Evolutionary conservation across 1,140 invertebrate species (phyloP).

Genomic region (Pantala flavescens): DNA sequence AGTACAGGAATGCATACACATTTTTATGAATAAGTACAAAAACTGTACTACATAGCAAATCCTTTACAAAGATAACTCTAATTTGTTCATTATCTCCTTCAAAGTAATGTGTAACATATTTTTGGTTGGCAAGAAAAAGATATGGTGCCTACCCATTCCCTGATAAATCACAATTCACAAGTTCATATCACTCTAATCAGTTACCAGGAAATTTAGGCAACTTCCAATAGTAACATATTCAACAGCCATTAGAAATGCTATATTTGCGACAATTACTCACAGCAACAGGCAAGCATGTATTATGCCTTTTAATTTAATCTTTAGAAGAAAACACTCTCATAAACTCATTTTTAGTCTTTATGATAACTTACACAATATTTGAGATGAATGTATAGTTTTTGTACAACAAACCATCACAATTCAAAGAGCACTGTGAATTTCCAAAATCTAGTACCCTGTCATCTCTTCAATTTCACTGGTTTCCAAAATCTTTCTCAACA

Average conservation of each 20-base stretch:
- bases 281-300: neutral
- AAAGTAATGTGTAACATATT: neutral
- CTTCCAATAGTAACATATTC: neutral
- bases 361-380: no score
- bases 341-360: no score
- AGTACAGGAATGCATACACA: conserved; percentile 9
- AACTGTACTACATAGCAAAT: neutral
- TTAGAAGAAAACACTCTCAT: neutral
- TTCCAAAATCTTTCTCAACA: neutral
- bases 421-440: neutral
- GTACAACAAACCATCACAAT: neutral
- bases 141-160: conserved; percentile 7
- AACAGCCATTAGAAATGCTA: conserved; percentile 7
- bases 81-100: neutral
- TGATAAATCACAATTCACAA: neutral
- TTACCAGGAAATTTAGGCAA: neutral
- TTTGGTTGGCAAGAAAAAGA: conserved; percentile 2
- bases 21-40: conserved; percentile 1
- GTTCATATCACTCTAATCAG: neutral
- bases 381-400: neutral
- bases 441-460: neutral
- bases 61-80: neutral
- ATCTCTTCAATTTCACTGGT: neutral
- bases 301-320: neutral
- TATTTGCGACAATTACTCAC: neutral